A percentile compares a stretch with the other conserved stretches of the same genome.
These are phyloP conservation scores for Luperina nickerlii DNA, from an alignment of 2,888 invertebrate species.

Conservation along the genomic window DNA sequence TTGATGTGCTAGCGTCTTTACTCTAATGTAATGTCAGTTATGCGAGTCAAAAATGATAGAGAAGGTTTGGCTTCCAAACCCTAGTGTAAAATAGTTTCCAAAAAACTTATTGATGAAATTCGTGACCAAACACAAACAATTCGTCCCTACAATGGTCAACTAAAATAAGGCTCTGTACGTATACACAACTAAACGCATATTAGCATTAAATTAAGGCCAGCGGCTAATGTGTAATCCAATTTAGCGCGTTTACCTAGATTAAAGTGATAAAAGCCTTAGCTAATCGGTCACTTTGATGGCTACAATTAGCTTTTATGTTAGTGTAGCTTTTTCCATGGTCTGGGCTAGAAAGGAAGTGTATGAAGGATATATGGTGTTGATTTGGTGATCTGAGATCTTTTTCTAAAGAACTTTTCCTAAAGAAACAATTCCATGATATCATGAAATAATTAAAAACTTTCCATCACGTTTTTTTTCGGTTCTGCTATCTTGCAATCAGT, in stretches of 20 bases:
- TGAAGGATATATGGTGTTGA: background rate
- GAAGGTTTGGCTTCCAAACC: background rate
- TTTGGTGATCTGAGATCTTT: background rate
- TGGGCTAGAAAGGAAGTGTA: background rate
- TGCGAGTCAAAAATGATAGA: background rate
- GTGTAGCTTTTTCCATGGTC: constrained; percentile 25
- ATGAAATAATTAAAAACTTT: too few relatives aligned
- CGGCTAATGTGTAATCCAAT: constrained; percentile 64
- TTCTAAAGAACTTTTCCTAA: background rate
- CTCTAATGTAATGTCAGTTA: background rate
- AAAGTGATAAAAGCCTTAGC: constrained; percentile 56
- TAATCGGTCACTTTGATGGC: constrained; percentile 57
- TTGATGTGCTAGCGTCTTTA: background rate
- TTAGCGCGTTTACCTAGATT: constrained; percentile 65
- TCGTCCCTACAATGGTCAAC: constrained; percentile 15
- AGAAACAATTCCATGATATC: too few relatives aligned
- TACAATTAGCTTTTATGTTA: constrained; percentile 53
- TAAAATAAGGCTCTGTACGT: constrained; percentile 42
- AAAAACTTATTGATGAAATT: constrained; percentile 8
- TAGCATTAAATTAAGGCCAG: constrained; percentile 66
- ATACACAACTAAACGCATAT: constrained; percentile 50
- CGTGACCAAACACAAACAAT: constrained; percentile 9
- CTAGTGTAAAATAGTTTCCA: background rate
- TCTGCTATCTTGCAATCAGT: too few relatives aligned
- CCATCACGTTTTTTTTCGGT: too few relatives aligned